Percentiles rank a stretch among this genome's conserved stretches.
phyloP scores from a whole-genome alignment of 2,888 invertebrate genomes.

The Acanthacorydalis orientalis region DNA sequence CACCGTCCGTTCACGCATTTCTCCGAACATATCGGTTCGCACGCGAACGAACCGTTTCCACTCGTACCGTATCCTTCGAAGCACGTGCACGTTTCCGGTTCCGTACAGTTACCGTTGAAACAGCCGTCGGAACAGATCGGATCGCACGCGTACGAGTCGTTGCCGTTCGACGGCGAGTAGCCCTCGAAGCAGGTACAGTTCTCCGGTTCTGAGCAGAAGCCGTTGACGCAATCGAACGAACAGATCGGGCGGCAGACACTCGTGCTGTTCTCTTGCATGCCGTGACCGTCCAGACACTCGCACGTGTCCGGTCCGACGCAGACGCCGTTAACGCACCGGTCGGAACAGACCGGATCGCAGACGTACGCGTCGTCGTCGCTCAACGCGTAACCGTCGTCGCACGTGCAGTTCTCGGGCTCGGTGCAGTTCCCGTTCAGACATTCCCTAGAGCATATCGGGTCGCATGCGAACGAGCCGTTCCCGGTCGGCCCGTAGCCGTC shows the following conservation, averaged over 20 bases:
- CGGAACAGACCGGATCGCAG: slow-evolving; percentile 16
- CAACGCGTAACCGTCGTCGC: slow-evolving; percentile 3
- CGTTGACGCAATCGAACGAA: slow-evolving; percentile 22
- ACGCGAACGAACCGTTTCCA: slow-evolving; percentile 8
- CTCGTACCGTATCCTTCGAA: neutral
- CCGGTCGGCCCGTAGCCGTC: slow-evolving; percentile 18
- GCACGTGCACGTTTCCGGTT: slow-evolving; percentile 5
- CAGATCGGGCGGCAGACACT: slow-evolving; percentile 15
- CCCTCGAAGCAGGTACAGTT: slow-evolving; percentile 12
- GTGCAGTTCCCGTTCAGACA: slow-evolving; percentile 18
- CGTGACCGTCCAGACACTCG: slow-evolving; percentile 18
- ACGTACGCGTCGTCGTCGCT: slow-evolving; percentile 7
- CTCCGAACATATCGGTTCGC: slow-evolving; percentile 20
- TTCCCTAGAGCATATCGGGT: slow-evolving; percentile 15
- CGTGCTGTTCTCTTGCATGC: slow-evolving; percentile 6
- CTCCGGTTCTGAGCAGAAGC: slow-evolving; percentile 17
- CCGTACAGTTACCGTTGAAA: slow-evolving; percentile 10
- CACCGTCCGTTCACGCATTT: slow-evolving; percentile 20
- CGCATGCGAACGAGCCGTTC: slow-evolving; percentile 11
- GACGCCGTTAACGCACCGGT: slow-evolving; percentile 26
- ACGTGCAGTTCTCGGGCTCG: slow-evolving; percentile 9
- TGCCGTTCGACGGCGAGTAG: slow-evolving; percentile 6
- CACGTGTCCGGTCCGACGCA: slow-evolving; percentile 28
- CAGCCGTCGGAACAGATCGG: slow-evolving; percentile 19
- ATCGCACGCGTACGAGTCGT: slow-evolving; percentile 7